Evolutionary conservation across 37 sponge, comb jelly and placozoan genomes (phyloP).

Genomic region (Geodia barretti): DNA sequence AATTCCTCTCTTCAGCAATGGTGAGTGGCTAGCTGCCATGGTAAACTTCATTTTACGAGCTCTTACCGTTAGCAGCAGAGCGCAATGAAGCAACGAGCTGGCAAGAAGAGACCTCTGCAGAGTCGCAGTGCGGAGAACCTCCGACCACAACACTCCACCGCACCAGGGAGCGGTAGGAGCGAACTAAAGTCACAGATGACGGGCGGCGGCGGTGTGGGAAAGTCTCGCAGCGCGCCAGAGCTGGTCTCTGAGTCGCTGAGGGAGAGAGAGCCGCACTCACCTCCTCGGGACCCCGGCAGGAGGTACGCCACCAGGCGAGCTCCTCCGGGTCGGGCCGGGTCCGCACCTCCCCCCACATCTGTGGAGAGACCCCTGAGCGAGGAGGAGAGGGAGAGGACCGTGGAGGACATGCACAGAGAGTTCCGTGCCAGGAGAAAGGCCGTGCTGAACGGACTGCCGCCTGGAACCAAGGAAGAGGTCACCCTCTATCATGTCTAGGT

Average conservation of each 20-base stretch:
- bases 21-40: too few relatives aligned
- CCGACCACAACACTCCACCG: background rate
- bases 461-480: constrained; percentile 27
- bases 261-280: background rate
- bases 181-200: background rate
- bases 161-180: background rate
- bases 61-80: background rate
- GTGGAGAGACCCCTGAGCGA: background rate
- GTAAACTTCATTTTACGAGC: too few relatives aligned
- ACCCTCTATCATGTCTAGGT: background rate
- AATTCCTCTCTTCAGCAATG: background rate
- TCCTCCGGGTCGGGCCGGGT: background rate
- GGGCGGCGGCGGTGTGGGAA: background rate
- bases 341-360: background rate
- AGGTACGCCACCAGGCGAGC: background rate
- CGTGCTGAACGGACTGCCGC: constrained; percentile 29
- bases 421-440: constrained; percentile 32
- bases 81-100: background rate
- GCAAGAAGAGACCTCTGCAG: background rate
- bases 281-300: background rate
- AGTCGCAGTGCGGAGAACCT: background rate
- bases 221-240: background rate
- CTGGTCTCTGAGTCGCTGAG: background rate
- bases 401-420: constrained; percentile 26
- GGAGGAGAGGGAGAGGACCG: background rate